Evolutionary conservation across 64 coral and sea anemone genomes (phyloP).

Genomic region (Stichodactyla helianthus): DNA sequence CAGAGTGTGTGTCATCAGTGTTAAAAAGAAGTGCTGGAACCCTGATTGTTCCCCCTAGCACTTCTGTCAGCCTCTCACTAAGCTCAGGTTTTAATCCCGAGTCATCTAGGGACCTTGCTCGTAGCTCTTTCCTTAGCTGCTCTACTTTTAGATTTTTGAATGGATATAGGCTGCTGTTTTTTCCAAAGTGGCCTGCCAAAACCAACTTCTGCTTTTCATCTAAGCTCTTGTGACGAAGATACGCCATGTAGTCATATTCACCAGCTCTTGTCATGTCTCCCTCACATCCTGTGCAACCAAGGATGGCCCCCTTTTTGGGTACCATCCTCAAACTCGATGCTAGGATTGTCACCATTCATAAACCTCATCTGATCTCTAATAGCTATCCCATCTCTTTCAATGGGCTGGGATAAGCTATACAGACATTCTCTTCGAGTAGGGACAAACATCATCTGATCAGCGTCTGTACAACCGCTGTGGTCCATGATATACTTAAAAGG

Average conservation of each 20-base stretch:
- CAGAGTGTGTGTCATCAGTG: too few species aligned
- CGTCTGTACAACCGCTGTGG: not conserved
- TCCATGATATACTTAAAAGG: conserved; percentile 17
- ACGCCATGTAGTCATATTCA: conserved; percentile 1
- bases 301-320: not conserved
- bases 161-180: too few species aligned
- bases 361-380: conserved; percentile 20
- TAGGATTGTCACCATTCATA: conserved; percentile 30
- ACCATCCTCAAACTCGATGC: conserved; percentile 24
- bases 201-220: conserved; percentile 24
- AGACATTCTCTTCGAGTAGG: conserved; percentile 22
- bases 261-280: not conserved
- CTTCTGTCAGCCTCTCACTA: not conserved
- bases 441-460: conserved; percentile 7
- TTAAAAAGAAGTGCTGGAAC: too few species aligned
- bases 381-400: not conserved
- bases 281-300: conserved; percentile 6
- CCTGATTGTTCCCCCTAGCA: not conserved
- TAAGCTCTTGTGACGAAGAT: conserved; percentile 9
- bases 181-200: too few species aligned
- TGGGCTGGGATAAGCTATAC: not conserved
- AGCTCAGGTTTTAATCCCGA: too few species aligned
- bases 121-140: too few species aligned
- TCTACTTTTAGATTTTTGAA: too few species aligned
- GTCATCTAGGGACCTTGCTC: too few species aligned